Conservation (phyloP, 2,113 vertebrate species). For the Pholis gunnellus region DNA sequence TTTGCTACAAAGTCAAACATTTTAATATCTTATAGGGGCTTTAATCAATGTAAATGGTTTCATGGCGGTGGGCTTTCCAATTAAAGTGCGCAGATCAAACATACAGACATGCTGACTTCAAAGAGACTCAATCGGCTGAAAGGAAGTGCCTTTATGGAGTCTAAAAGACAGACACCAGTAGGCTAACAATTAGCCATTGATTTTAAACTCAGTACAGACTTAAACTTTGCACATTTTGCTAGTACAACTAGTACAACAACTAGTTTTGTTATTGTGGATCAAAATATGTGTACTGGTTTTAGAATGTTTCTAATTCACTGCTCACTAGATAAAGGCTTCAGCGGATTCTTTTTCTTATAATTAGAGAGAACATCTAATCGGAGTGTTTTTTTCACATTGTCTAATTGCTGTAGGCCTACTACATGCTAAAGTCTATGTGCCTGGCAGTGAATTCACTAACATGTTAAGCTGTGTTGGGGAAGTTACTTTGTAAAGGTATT, state of each 20-base stretch:
- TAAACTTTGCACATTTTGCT: not conserved
- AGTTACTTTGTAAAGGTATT: not conserved
- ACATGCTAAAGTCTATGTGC: not conserved
- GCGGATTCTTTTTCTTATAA: not conserved
- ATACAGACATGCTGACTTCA: constrained; percentile 16
- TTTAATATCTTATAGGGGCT: not conserved
- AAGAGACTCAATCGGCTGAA: not conserved
- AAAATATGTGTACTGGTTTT: not conserved
- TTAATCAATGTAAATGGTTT: constrained; percentile 25
- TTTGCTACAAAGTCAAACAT: not conserved
- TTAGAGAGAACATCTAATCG: constrained; percentile 9
- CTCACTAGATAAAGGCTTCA: not conserved
- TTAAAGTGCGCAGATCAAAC: constrained; percentile 20
- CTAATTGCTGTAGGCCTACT: not conserved
- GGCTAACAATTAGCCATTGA: not conserved
- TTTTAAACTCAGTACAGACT: constrained; percentile 12
- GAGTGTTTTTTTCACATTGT: not conserved
- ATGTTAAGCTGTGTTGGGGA: not conserved
- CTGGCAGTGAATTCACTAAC: not conserved
- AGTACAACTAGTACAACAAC: not conserved
- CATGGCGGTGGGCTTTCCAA: constrained; percentile 7
- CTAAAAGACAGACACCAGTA: not conserved
- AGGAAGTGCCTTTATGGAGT: not conserved
- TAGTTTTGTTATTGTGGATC: not conserved
- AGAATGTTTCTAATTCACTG: not conserved